These are phyloP conservation scores for Nemoura dubitans DNA, from an alignment of 2,888 invertebrate species.

Conservation along the genomic window DNA sequence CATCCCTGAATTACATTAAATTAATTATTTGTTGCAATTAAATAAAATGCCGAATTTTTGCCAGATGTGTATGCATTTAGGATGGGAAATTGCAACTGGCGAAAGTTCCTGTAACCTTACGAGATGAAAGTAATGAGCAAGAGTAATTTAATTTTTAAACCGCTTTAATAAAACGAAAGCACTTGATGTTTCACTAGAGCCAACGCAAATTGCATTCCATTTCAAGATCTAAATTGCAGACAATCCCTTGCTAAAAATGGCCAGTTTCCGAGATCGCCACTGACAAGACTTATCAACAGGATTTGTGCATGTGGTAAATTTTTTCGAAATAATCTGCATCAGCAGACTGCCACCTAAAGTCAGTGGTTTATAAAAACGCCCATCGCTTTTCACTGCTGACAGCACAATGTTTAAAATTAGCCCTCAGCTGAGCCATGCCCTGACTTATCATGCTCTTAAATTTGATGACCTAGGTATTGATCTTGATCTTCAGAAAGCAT, in stretches of 20 bases:
- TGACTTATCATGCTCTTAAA: not conserved
- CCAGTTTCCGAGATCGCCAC: not conserved
- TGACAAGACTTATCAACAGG: not conserved
- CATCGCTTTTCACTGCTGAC: too few relatives aligned
- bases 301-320: too few relatives aligned
- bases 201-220: not conserved
- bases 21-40: not conserved
- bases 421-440: not conserved
- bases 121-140: not conserved
- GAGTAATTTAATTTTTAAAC: not conserved
- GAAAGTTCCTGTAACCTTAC: conserved; percentile 8
- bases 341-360: too few relatives aligned
- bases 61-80: not conserved
- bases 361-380: too few relatives aligned
- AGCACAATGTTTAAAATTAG: too few relatives aligned
- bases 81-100: conserved; percentile 22
- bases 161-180: not conserved
- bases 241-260: not conserved
- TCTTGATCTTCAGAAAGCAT: not conserved
- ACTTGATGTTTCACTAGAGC: not conserved
- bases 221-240: not conserved
- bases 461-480: not conserved
- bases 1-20: not conserved
- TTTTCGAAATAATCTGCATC: too few relatives aligned
- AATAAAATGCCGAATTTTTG: not conserved